phyloP scores from a whole-genome alignment of 2,888 invertebrate species.

The Machimus rusticus region DNA sequence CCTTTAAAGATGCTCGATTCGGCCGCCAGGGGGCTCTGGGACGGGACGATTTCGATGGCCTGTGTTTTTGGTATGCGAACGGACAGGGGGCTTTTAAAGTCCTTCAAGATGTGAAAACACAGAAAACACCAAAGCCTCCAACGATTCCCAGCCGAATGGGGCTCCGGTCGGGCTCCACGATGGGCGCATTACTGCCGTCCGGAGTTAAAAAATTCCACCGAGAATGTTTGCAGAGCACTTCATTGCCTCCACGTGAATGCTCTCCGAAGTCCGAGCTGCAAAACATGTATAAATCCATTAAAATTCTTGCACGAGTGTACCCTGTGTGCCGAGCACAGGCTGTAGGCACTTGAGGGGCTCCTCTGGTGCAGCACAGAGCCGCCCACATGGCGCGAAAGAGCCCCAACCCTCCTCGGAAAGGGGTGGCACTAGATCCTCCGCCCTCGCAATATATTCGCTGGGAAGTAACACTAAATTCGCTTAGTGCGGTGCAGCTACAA shows the following conservation, averaged over 20 bases:
- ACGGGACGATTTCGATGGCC: neutral
- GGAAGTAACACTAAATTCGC: neutral
- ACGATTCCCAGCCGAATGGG: neutral
- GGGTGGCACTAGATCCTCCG: neutral
- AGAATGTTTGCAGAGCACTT: constrained; percentile 10
- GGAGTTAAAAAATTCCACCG: neutral
- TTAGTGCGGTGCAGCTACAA: neutral
- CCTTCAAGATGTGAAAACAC: neutral
- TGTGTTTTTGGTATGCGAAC: neutral
- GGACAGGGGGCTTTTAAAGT: neutral
- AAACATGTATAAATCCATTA: constrained; percentile 8
- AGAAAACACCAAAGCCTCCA: neutral
- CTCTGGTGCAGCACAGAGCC: neutral
- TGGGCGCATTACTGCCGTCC: neutral
- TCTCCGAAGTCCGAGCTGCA: neutral
- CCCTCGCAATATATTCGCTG: neutral
- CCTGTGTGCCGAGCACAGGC: neutral
- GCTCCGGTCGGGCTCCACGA: neutral
- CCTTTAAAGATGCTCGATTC: neutral
- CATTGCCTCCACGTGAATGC: constrained; percentile 14
- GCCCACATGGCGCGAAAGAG: neutral
- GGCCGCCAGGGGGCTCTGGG: neutral
- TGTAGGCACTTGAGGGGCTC: neutral
- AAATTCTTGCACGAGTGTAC: neutral
- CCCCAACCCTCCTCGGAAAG: neutral